phyloP scores from a whole-genome alignment of 2,113 vertebrate genomes.

The Sinocyclocheilus rhinocerous region DNA sequence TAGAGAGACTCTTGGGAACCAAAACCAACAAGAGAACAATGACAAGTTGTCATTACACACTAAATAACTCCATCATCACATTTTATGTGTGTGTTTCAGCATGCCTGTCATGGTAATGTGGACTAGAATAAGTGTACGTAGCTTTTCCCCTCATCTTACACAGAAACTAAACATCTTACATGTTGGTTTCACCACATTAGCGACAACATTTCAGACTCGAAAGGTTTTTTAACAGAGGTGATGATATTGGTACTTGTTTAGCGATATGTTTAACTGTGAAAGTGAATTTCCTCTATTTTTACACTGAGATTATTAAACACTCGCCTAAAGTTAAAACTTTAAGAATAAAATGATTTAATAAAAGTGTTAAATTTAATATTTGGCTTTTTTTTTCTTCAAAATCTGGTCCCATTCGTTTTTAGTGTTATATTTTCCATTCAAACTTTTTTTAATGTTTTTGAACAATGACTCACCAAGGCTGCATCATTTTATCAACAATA shows the following conservation, averaged over 20 bases:
- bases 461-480: background rate
- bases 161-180: background rate
- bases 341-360: background rate
- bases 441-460: background rate
- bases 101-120: constrained; percentile 33
- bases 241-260: background rate
- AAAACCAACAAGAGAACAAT: constrained; percentile 47
- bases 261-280: background rate
- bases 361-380: background rate
- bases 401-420: background rate
- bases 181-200: background rate
- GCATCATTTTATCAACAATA: background rate
- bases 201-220: background rate
- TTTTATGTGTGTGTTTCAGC: constrained; percentile 5
- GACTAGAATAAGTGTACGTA: background rate
- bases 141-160: background rate
- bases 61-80: constrained; percentile 54
- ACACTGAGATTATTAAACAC: background rate
- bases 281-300: too few relatives aligned
- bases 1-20: constrained; percentile 51
- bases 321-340: background rate
- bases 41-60: constrained; percentile 55
- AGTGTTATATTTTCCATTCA: background rate
- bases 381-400: background rate
- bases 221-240: background rate